Evolutionary conservation across 2,797 vertebrate genomes (phyloP), one percentile per base, ranked within the genome.

Genomic region (Limnodromus scolopaceus): DNA sequence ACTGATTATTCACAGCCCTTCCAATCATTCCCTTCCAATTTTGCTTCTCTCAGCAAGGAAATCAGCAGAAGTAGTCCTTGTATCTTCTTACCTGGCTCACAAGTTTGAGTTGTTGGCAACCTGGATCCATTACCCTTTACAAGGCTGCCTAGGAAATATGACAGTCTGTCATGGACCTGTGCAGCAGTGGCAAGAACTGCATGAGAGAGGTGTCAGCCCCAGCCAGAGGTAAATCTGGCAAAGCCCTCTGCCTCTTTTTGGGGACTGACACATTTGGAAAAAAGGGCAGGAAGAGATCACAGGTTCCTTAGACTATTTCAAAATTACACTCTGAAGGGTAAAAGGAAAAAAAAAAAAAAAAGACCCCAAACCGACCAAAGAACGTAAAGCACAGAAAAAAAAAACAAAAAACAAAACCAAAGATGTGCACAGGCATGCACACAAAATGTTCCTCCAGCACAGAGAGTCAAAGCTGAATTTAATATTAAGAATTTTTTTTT

Each of bases 401-500:
- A 53, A 18, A 8, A 8, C 13, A 63, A 63, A 30, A 18, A 11
- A 11, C 11, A 51, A 63, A 87, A 65, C 10, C 54, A 76, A 82
- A 65, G 10, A 36, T 8, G 32, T 57, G 43, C 43, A 55, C 19
- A 84, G 18, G 14, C 11, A 18, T 45, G 36, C 0, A 1, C 63
- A 78, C 30, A 86, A 64, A 87, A 79, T 63, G 7, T 49, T 93
- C 53, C 48, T 63, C 48, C 36, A 70, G 43, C 25, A 65, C 32
- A 68, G 28, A 88, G 61, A 89, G 54, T 55, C 80, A 81, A 93
- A 87, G 48, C 41, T 91, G 80, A 83, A 95, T 93, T 95, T 79
- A 89, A 80, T 89, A 81, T 11, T 19, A n/a, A 81, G 85, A 85
- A 81, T 9, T 27, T 38, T 79, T 85, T 64, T 65, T 72, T 38